These are phyloP conservation scores for Fissipunctia ypsillon DNA, from an alignment of 2,888 invertebrate genomes.

Conservation along the genomic window DNA sequence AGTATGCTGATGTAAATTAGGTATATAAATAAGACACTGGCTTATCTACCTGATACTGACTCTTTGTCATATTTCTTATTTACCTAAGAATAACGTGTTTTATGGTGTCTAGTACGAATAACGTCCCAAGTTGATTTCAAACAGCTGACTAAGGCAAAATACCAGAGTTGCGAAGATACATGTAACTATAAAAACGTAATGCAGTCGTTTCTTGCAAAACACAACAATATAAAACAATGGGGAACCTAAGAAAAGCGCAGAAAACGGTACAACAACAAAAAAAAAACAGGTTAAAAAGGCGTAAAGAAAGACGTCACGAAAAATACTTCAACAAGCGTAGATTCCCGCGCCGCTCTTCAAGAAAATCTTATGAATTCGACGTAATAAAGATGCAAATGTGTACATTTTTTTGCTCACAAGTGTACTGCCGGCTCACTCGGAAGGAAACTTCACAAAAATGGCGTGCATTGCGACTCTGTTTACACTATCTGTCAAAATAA, in stretches of 20 bases:
- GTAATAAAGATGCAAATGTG: constrained; percentile 62
- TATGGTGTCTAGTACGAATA: not conserved
- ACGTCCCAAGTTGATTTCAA: not conserved
- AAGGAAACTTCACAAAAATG: constrained; percentile 61
- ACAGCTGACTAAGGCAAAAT: not conserved
- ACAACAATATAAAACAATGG: constrained; percentile 19
- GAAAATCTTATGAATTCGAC: constrained; percentile 60
- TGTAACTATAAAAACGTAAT: not conserved
- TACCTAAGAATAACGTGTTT: not conserved
- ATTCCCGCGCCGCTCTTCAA: constrained; percentile 54
- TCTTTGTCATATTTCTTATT: not conserved
- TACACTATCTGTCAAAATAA: constrained; percentile 66
- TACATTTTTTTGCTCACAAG: constrained; percentile 51
- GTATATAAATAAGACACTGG: not conserved
- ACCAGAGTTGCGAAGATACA: not conserved
- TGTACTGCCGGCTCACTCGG: constrained; percentile 48
- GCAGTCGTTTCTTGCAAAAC: not conserved
- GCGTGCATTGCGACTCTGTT: constrained; percentile 48
- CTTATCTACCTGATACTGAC: no score
- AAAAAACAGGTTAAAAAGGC: constrained; percentile 30
- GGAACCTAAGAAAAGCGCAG: constrained; percentile 8
- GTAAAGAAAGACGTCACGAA: constrained; percentile 37
- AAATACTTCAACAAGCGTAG: constrained; percentile 39
- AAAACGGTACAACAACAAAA: constrained; percentile 15
- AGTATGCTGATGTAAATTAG: not conserved